These are phyloP conservation scores for Porites lobata DNA, from an alignment of 92 coral and sea anemone species.

Conservation along the genomic window DNA sequence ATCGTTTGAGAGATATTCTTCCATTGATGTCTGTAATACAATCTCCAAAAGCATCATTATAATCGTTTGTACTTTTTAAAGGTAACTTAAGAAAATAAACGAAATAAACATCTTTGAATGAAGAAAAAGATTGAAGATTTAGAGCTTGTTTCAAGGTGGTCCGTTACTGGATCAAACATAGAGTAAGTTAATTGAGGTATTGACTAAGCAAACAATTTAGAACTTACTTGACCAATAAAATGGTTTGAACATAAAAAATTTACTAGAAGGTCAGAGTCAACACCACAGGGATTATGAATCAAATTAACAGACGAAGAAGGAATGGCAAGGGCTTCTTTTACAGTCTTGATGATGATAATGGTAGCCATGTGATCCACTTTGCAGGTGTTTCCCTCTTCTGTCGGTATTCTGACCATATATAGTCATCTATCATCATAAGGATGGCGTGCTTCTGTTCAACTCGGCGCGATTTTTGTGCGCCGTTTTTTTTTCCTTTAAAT, in stretches of 20 bases:
- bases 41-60: not conserved
- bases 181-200: constrained; percentile 51
- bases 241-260: constrained; percentile 26
- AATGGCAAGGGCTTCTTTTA: constrained; percentile 49
- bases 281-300: constrained; percentile 48
- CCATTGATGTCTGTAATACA: not conserved
- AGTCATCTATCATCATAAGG: constrained; percentile 52
- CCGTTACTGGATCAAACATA: constrained; percentile 57
- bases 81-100: constrained; percentile 67
- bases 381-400: not conserved
- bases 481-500: no score
- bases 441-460: not conserved
- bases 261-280: constrained; percentile 36
- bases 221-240: constrained; percentile 4
- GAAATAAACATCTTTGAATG: constrained; percentile 54
- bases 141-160: constrained; percentile 23
- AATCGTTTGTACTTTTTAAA: constrained; percentile 21
- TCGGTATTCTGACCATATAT: constrained; percentile 36
- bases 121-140: constrained; percentile 19
- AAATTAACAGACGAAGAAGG: constrained; percentile 17
- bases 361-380: constrained; percentile 39
- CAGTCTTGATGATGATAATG: constrained; percentile 25
- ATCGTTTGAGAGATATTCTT: not conserved
- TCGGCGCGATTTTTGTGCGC: no score
- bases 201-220: constrained; percentile 36